Percentiles rank a stretch among this genome's conserved stretches.
These are phyloP conservation scores for Drosophila willistoni DNA, from an alignment of 1,140 invertebrate species.

Conservation along the genomic window DNA sequence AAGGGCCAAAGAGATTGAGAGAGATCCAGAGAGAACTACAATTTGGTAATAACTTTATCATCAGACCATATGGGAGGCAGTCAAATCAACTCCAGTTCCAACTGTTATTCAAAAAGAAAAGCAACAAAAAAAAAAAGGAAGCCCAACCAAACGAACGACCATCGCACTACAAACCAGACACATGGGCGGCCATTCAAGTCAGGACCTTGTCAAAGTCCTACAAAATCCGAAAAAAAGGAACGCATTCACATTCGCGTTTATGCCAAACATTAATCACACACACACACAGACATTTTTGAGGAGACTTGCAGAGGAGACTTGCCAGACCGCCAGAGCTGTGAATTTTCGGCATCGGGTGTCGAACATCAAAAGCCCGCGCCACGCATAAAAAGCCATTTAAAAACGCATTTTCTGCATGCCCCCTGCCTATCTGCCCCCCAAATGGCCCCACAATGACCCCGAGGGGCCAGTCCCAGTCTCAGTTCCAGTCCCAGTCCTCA, in stretches of 20 bases:
- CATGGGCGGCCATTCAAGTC: slow-evolving; percentile 61
- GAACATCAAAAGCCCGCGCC: slow-evolving; percentile 79
- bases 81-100: slow-evolving; percentile 24
- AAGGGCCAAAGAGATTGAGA: slow-evolving; percentile 43
- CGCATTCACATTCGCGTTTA: slow-evolving; percentile 70
- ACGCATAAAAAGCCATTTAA: slow-evolving; percentile 82
- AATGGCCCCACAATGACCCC: slow-evolving; percentile 49
- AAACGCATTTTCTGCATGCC: slow-evolving; percentile 77
- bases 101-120: slow-evolving; percentile 49
- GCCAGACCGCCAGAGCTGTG: slow-evolving; percentile 65
- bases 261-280: slow-evolving; percentile 75
- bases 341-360: slow-evolving; percentile 75
- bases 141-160: slow-evolving; percentile 47
- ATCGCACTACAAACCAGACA: slow-evolving; percentile 34
- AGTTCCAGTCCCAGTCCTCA: slow-evolving; percentile 2
- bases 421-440: slow-evolving; percentile 24
- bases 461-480: slow-evolving; percentile 28
- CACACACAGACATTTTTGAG: slow-evolving; percentile 39
- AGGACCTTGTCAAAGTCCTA: slow-evolving; percentile 81
- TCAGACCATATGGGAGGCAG: slow-evolving; percentile 66
- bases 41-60: slow-evolving; percentile 80
- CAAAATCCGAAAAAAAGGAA: slow-evolving; percentile 54
- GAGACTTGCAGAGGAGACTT: slow-evolving; percentile 10
- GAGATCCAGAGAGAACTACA: slow-evolving; percentile 21
- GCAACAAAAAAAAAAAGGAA: slow-evolving; percentile 33